Conservation (phyloP, 2,888 invertebrate species). For the Strigamia maritima region DNA sequence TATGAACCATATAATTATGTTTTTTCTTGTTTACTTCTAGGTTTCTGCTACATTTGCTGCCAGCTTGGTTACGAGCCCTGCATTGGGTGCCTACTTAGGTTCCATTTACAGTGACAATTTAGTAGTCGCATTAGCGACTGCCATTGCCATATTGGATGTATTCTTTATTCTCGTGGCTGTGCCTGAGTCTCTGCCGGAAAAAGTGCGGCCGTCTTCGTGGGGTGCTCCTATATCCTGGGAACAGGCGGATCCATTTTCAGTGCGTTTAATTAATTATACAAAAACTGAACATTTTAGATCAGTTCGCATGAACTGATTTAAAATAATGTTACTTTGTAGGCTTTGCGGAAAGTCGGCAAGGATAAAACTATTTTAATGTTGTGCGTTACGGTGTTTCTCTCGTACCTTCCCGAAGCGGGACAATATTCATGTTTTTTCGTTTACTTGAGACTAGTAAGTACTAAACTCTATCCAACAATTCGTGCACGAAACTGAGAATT, state of each 20-base stretch:
- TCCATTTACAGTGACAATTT: constrained; percentile 70
- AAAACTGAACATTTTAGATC: too few relatives aligned
- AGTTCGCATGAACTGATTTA: too few relatives aligned
- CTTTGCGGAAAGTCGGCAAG: constrained; percentile 85
- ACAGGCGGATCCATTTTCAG: constrained; percentile 93
- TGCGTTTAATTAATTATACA: constrained; percentile 51
- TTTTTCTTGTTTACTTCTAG: constrained; percentile 45
- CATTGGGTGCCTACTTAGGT: constrained; percentile 71
- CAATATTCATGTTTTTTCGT: constrained; percentile 99
- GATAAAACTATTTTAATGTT: constrained; percentile 94
- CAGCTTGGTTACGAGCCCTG: constrained; percentile 97
- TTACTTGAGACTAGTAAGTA: constrained; percentile 83
- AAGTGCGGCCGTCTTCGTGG: constrained; percentile 74
- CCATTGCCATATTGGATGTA: constrained; percentile 90
- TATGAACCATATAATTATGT: neutral
- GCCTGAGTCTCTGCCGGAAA: constrained; percentile 96
- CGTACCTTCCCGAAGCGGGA: constrained; percentile 93
- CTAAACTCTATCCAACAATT: too few relatives aligned
- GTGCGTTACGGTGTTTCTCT: constrained; percentile 94
- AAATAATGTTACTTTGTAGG: constrained; percentile 53
- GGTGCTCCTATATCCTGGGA: constrained; percentile 92
- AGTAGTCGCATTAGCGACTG: constrained; percentile 92
- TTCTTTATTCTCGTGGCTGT: constrained; percentile 97
- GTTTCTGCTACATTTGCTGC: constrained; percentile 99
- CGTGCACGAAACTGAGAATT: too few relatives aligned